Conservation (phyloP, 1,140 invertebrate genomes). For the Diabrotica virgifera region DNA sequence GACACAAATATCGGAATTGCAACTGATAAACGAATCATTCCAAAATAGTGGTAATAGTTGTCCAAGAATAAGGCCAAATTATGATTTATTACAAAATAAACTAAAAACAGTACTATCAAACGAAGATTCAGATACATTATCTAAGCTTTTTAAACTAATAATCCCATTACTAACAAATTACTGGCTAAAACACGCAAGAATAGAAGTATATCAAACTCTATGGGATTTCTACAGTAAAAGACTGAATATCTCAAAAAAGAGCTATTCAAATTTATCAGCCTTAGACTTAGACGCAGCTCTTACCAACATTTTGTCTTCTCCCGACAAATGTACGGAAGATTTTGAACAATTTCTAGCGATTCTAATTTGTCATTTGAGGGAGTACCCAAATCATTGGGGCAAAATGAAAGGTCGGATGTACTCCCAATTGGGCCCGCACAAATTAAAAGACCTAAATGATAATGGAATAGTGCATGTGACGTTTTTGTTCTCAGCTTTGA, state of each 20-base stretch:
- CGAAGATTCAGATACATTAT: conserved; percentile 20
- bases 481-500: conserved; percentile 36
- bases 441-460: conserved; percentile 38
- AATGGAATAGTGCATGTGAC: conserved; percentile 37
- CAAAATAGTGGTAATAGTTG: conserved; percentile 20
- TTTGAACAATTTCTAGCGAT: conserved; percentile 40
- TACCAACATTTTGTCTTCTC: conserved; percentile 24
- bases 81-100: conserved; percentile 31
- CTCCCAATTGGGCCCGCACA: conserved; percentile 41
- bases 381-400: conserved; percentile 41
- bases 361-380: conserved; percentile 34
- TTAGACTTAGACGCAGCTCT: conserved; percentile 29
- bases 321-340: conserved; percentile 33
- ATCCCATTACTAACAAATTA: conserved; percentile 33
- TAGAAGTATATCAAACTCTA: conserved; percentile 35
- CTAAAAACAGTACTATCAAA: conserved; percentile 26
- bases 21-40: conserved; percentile 17
- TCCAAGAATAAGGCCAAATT: conserved; percentile 31
- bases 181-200: conserved; percentile 36
- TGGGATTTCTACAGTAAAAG: conserved; percentile 44
- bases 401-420: conserved; percentile 45
- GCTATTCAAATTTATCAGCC: conserved; percentile 19
- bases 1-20: conserved; percentile 27
- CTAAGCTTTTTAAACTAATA: conserved; percentile 32
- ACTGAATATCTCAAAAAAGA: conserved; percentile 33